A percentile compares a stretch with the other conserved stretches of the same genome.
Evolutionary conservation across 2,797 vertebrate species (phyloP).

Genomic region (Esox lucius): DNA sequence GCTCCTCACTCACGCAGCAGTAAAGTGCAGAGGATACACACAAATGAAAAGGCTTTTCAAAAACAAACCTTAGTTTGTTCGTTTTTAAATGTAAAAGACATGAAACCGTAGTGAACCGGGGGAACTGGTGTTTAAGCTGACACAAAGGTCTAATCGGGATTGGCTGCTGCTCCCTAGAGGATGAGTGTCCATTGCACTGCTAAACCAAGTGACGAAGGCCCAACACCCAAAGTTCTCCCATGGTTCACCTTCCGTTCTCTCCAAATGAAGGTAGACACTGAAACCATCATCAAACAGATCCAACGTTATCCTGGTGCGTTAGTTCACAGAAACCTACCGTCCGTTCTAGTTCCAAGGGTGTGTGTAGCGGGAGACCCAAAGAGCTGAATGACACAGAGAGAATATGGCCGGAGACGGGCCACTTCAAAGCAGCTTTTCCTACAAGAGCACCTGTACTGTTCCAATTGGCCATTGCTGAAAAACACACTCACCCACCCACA

Average conservation of each 20-base stretch:
- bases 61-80: not conserved
- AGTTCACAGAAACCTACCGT: not conserved
- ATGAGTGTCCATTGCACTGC: not conserved
- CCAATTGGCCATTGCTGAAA: conserved; percentile 19
- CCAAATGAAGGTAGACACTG: conserved; percentile 24
- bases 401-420: conserved; percentile 40
- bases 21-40: conserved; percentile 84
- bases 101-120: conserved; percentile 50
- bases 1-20: conserved; percentile 72
- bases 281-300: not conserved
- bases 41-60: conserved; percentile 39
- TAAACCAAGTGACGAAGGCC: conserved; percentile 35
- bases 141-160: conserved; percentile 50
- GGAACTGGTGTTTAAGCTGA: conserved; percentile 37
- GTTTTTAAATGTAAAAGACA: conserved; percentile 15
- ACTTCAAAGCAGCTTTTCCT: conserved; percentile 73
- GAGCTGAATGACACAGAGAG: not conserved
- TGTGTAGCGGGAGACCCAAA: not conserved
- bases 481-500: conserved; percentile 23
- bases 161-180: conserved; percentile 41
- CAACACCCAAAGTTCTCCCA: conserved; percentile 44
- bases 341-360: not conserved
- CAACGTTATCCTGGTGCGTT: not conserved
- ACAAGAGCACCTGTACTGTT: conserved; percentile 61
- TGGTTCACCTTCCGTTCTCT: conserved; percentile 40